A percentile compares a stretch with the other conserved stretches of the same genome.
phyloP scores from a whole-genome alignment of 2,797 vertebrate genomes.

The Lutjanus argentimaculatus region DNA sequence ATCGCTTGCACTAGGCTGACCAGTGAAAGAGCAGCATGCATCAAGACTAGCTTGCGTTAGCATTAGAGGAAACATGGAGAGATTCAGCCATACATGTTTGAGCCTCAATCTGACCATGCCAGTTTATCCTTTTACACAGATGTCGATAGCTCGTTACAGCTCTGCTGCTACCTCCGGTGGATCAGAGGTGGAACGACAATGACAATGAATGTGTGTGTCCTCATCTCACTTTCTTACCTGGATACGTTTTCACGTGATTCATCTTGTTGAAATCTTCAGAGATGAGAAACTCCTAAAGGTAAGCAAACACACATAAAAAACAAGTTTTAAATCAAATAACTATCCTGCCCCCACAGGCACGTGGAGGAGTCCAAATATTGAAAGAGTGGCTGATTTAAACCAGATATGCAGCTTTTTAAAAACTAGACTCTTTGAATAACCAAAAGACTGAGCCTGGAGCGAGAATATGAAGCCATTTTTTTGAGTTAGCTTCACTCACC shows the following conservation, averaged over 20 bases:
- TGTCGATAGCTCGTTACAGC: no score
- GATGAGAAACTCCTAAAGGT: slow-evolving; percentile 94
- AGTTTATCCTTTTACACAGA: no score
- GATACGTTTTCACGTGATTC: slow-evolving; percentile 97
- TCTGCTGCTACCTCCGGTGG: no score
- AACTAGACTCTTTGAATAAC: slow-evolving; percentile 3
- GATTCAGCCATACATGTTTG: no score
- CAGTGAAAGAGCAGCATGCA: no score
- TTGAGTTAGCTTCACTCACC: slow-evolving; percentile 83
- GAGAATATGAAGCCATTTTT: slow-evolving; percentile 7
- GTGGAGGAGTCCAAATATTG: slow-evolving; percentile 40
- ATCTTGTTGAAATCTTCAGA: slow-evolving; percentile 99
- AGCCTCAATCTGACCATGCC: no score
- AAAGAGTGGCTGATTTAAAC: slow-evolving; percentile 18
- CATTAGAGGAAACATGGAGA: no score
- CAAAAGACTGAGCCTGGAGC: background rate
- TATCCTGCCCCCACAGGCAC: background rate
- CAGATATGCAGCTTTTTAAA: background rate
- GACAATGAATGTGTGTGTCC: no score
- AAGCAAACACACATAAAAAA: slow-evolving; percentile 15
- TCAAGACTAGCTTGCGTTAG: no score
- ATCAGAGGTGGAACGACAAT: no score
- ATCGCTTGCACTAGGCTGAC: no score
- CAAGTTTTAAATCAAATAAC: slow-evolving; percentile 31
- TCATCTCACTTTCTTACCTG: slow-evolving; percentile 86